phyloP scores from a whole-genome alignment of 2,888 invertebrate genomes.

The Beris chalybata region DNA sequence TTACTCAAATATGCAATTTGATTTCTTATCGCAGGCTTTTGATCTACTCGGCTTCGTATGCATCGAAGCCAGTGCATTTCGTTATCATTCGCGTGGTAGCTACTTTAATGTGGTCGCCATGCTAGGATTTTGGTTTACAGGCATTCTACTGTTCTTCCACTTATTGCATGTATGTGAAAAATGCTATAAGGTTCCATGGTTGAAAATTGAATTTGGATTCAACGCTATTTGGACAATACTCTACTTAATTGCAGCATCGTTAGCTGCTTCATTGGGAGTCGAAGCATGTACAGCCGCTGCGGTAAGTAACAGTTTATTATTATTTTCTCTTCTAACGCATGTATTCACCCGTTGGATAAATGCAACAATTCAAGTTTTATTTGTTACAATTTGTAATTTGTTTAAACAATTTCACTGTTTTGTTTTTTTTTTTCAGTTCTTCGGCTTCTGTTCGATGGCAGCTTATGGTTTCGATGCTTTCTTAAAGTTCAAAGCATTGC shows the following conservation, averaged over 20 bases:
- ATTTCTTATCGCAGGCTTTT: too few species aligned
- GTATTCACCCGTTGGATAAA: too few species aligned
- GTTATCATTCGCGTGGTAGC: conserved; percentile 62
- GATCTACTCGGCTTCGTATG: conserved; percentile 81
- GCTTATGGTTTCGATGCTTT: conserved; percentile 79
- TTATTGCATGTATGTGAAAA: conserved; percentile 85
- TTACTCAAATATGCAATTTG: neutral
- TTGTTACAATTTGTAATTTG: too few species aligned
- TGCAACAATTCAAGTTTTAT: too few species aligned
- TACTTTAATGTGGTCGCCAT: conserved; percentile 81
- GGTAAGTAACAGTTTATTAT: too few species aligned
- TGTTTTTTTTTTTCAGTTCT: conserved; percentile 66
- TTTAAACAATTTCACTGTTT: too few species aligned
- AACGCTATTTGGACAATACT: conserved; percentile 73
- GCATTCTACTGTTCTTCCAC: conserved; percentile 76
- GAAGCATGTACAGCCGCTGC: conserved; percentile 66
- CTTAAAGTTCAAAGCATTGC: conserved; percentile 71
- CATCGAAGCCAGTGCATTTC: conserved; percentile 65
- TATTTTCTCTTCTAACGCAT: too few species aligned
- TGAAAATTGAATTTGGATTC: conserved; percentile 77
- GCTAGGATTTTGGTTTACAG: conserved; percentile 84
- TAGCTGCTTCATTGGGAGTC: conserved; percentile 62
- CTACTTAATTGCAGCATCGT: conserved; percentile 73
- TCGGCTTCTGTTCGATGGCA: conserved; percentile 80
- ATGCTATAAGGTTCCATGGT: conserved; percentile 83